These are phyloP conservation scores for Chauna torquata DNA, from an alignment of 2,113 vertebrate genomes.

Conservation along the genomic window DNA sequence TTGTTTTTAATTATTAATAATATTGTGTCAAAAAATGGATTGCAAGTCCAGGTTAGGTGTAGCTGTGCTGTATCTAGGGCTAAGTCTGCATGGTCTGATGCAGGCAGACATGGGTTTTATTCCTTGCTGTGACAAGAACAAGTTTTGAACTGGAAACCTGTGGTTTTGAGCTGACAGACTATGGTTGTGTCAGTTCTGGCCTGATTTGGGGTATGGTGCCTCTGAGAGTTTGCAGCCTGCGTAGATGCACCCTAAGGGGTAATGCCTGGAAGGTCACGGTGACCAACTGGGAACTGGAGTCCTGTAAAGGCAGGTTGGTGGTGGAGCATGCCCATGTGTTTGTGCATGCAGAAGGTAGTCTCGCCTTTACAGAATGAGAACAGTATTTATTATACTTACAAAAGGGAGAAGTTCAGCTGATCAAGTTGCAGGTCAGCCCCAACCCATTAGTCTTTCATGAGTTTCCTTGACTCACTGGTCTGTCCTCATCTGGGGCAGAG, in stretches of 20 bases:
- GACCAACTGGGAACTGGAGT: not conserved
- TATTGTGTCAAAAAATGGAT: not conserved
- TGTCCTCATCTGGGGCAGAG: not conserved
- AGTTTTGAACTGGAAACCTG: not conserved
- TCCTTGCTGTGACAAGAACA: not conserved
- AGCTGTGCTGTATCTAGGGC: not conserved
- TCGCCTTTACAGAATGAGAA: not conserved
- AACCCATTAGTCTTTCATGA: not conserved
- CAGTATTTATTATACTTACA: not conserved
- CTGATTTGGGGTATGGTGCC: not conserved
- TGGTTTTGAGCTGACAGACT: too few relatives aligned
- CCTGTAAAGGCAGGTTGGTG: not conserved
- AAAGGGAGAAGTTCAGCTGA: not conserved
- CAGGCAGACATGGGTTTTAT: not conserved
- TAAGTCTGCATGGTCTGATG: not conserved
- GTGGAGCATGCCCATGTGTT: fast-evolving
- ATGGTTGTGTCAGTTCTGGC: not conserved
- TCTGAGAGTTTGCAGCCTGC: not conserved
- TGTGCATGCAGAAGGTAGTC: not conserved
- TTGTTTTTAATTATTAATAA: not conserved
- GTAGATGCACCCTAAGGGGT: not conserved
- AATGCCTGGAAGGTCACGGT: not conserved
- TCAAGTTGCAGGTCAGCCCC: not conserved
- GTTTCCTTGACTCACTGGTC: not conserved
- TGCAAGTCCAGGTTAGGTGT: not conserved